phyloP scores from a whole-genome alignment of 1,140 invertebrate genomes.

The Phocides pigmalion region DNA sequence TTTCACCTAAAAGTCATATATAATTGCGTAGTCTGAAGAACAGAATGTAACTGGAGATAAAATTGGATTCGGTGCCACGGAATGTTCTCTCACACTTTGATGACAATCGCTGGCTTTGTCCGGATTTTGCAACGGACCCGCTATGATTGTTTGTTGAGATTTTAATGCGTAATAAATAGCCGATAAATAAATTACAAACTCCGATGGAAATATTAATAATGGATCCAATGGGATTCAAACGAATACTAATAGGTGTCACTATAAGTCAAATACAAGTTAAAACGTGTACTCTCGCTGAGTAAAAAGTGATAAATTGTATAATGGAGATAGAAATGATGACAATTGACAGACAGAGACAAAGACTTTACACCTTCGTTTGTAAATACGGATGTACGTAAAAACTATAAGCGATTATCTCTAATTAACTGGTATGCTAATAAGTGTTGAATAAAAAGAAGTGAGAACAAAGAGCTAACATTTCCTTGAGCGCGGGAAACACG shows the following conservation, averaged over 20 bases:
- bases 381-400: conserved; percentile 29
- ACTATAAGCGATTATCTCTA: conserved; percentile 49
- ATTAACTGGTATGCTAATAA: conserved; percentile 52
- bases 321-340: background rate
- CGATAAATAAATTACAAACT: conserved; percentile 3
- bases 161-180: conserved; percentile 30
- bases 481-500: conserved; percentile 57
- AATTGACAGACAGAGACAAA: background rate
- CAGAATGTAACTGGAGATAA: conserved; percentile 38
- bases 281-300: background rate
- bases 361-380: conserved; percentile 7
- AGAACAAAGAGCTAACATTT: conserved; percentile 59
- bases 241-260: no score
- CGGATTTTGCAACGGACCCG: conserved; percentile 62
- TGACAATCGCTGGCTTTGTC: conserved; percentile 53
- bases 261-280: no score
- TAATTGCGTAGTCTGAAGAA: conserved; percentile 55
- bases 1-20: conserved; percentile 70
- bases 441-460: conserved; percentile 47
- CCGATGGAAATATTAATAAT: background rate
- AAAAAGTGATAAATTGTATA: background rate
- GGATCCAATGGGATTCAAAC: no score
- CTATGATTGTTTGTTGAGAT: conserved; percentile 42
- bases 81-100: conserved; percentile 54
- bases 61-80: conserved; percentile 39